Evolutionary conservation across 1,140 invertebrate genomes (phyloP), one percentile per base, ranked within the genome.

Genomic region (Lepidurus packardi): DNA sequence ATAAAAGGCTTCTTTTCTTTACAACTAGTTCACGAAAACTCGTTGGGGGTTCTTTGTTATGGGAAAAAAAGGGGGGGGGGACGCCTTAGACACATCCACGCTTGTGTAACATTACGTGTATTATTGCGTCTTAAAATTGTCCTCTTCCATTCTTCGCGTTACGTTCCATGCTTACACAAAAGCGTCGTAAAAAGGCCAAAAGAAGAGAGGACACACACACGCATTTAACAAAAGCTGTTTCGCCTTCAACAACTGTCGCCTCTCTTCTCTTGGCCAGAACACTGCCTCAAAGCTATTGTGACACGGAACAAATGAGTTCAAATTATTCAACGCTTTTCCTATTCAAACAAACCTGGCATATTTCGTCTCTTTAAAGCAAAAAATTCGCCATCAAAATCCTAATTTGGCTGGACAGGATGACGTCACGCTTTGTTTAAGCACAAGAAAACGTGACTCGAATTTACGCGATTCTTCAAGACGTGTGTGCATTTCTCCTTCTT

Each of bases 101-200:
- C 53, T 65, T 65, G 53, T 65, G 53, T 65, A 65, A 65, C 53
- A 65, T 65, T 65, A 65, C 34, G 53, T 16, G 53, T 65, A n/a
- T 65, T 21, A 65, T n/a, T 65, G 53, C 16, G 9, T 21, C 53
- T 21, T 16, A 13, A 65, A 65, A 65, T 65, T 65, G 53, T 65
- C 16, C 21, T 21, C 53, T 21, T 65, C 21, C 21, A 13, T 65
- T 65, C 53, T 65, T 65, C 53, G 21, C 53, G 53, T n/a, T n/a
- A 16, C 53, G 53, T 65, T 65, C 53, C 53, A n/a, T 65, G n/a
- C 53, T 65, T 21, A 65, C 53, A 65, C 53, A 65, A 65, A 65
- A 65, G 53, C 53, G 53, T n/a, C 53, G 21, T 65, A 65, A 9
- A 34, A 34, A 4, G 34, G 34, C 2, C 34, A 34, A 34, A 34